Evolutionary conservation across 2,113 vertebrate species (phyloP).

Genomic region (Sinocyclocheilus rhinocerous): DNA sequence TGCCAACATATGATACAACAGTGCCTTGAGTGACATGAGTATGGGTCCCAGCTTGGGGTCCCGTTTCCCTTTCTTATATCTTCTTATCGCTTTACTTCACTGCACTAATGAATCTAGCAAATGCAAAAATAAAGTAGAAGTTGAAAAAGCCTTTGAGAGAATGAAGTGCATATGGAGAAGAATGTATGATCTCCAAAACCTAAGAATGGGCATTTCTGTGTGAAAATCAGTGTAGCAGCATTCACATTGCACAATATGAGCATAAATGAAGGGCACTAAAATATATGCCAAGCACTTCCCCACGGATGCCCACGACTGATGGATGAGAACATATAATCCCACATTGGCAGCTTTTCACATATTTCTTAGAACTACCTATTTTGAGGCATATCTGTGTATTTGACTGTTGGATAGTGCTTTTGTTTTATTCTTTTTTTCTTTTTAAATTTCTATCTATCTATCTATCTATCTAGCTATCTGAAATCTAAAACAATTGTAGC

Average conservation of each 20-base stretch:
- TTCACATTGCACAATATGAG: not conserved
- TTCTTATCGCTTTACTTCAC: not conserved
- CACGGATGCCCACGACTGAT: not conserved
- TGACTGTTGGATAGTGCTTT: no score
- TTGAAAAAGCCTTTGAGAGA: not conserved
- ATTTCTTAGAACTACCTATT: slow-evolving; percentile 9
- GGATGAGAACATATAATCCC: not conserved
- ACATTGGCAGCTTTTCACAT: not conserved
- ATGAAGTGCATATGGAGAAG: not conserved
- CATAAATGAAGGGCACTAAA: not conserved
- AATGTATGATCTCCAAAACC: not conserved
- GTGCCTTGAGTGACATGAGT: not conserved
- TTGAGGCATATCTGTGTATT: not conserved
- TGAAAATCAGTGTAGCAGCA: not conserved
- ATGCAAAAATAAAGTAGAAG: not conserved
- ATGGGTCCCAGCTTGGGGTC: not conserved
- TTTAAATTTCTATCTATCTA: no score
- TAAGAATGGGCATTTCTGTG: not conserved
- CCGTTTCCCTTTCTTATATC: not conserved
- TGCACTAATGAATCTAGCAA: not conserved
- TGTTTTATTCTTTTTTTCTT: no score
- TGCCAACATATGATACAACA: not conserved
- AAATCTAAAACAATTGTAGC: no score
- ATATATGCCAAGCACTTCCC: not conserved
- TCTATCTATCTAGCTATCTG: no score